Percentiles rank a stretch among this genome's conserved stretches.
Conservation (phyloP, 2,113 vertebrate species). For the Corynorhinus townsendii region DNA sequence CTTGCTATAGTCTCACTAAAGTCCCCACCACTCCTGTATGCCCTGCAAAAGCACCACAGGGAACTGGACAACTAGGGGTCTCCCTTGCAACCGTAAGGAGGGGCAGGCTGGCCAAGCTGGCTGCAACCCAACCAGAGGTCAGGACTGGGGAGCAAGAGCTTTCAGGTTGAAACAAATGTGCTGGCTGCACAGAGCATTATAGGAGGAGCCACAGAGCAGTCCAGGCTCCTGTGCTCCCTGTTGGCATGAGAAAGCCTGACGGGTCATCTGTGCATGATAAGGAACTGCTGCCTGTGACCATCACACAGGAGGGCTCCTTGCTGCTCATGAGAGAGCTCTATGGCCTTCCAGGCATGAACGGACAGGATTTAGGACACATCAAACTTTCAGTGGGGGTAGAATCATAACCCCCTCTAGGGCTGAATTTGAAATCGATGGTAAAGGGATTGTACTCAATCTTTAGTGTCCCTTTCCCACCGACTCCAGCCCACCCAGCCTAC, state of each 20-base stretch:
- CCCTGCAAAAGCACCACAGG: neutral
- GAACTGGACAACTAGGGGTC: neutral
- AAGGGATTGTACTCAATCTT: neutral
- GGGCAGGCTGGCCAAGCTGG: neutral
- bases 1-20: neutral
- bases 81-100: neutral
- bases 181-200: fast-evolving
- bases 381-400: neutral
- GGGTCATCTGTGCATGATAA: neutral
- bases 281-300: neutral
- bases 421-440: neutral
- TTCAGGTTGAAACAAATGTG: neutral
- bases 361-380: neutral
- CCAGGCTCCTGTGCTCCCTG: neutral
- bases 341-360: too few species aligned
- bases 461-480: neutral
- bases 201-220: neutral
- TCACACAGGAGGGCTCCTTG: neutral
- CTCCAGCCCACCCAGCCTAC: too few species aligned
- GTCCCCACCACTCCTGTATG: neutral
- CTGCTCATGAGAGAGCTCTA: neutral
- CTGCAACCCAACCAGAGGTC: neutral
- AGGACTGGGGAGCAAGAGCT: fast-evolving
- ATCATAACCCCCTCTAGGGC: fast-evolving
- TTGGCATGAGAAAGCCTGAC: neutral